Base-by-base conservation (phyloP, 2,797 vertebrate species). In the Tokudaia muenninki region DNA sequence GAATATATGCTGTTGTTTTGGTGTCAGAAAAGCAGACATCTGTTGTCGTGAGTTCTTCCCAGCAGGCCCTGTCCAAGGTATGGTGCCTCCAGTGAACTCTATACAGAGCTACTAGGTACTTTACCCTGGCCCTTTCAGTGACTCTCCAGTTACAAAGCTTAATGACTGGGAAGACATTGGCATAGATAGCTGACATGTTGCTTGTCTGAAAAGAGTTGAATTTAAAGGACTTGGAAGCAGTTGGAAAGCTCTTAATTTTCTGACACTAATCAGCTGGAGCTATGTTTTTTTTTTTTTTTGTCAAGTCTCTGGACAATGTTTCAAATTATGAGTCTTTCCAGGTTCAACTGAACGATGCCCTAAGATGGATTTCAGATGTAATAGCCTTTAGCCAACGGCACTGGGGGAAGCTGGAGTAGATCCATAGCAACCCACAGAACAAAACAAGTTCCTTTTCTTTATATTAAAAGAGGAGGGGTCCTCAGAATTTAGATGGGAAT, bases 131-230 rank as follows among this genome's bases (percentile, higher is more conserved):
- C 17, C 74, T 86, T 61, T 50, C n/a, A 37, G 14, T 63, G 86
- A 44, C 16, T 41, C 92, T 91, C 55, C 92, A 65, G 37, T 61
- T 77, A 78, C 41, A 83, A 34, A 87, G 86, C 50, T 29, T 77
- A 77, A 65, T 65, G 65, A 55, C 13, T 17, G 22, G 82, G 79
- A 88, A 79, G 75, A 82, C 77, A 22, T 3, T 78, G 61, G 24
- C 3, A 37, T 21, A 26, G 61, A 47, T 93, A 63, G 70, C 14
- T 91, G 57, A 44, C 26, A 0, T 78, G 7, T 78, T 22, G n/a
- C 17, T 96, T 70, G 67, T 83, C 44, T 67, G n/a, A 84, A 81
- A 92, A 87, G 84, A 70, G 21, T 84, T 83, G 74, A 65, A 70
- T 90, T 82, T 92, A 70, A 87, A 50, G 80, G 22, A 90, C 14